Base-by-base conservation (phyloP, 2,888 invertebrate genomes). In the Bombylius discolor region DNA sequence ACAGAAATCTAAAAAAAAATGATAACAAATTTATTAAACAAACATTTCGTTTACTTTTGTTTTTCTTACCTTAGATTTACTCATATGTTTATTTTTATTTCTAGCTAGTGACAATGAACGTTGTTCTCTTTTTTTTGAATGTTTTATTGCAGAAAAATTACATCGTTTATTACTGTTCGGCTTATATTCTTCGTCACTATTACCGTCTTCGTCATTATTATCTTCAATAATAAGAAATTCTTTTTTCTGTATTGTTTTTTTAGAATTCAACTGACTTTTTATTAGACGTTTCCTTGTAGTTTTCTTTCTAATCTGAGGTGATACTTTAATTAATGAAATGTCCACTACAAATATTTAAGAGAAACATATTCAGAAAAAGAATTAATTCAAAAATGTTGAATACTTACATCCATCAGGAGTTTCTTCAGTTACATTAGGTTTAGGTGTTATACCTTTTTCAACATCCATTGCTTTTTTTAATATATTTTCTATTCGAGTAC, bases 381-480 rank as follows among this genome's bases (percentile, higher is more conserved):
- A 23, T 3, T 23, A 23, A 23, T 23, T 23, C 23, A 23, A 23
- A 23, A 23, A 23, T 23, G 23, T 23, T 23, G 23, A 23, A 23
- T 23, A 23, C 88, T 81, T 72, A 89, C 88, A 74, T 66, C 89
- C 89, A 74, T 90, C 90, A 0, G 90, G 89, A 72, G 89, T 89
- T 67, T 89, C 89, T 71, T 87, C 88, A 1, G 88, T 87, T 60
- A 87, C 79, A 56, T 78, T 75, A 51, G 80, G 78, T 60, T 78
- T 76, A 56, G 81, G 81, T 44, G 79, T 76, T 54, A 85, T 79
- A 5, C 87, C 85, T 63, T 84, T 83, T 72, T 91, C 91, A 9
- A 88, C 86, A 59, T 83, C 85, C 59, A 93, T 79, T 36, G 93
- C 91, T 63, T 90, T 80, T 68, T 86, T 83, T 60, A 94, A 78